Evolutionary conservation across 92 coral and sea anemone species (phyloP), one percentile per base, ranked within the genome.

Genomic region (Desmophyllum pertusum): DNA sequence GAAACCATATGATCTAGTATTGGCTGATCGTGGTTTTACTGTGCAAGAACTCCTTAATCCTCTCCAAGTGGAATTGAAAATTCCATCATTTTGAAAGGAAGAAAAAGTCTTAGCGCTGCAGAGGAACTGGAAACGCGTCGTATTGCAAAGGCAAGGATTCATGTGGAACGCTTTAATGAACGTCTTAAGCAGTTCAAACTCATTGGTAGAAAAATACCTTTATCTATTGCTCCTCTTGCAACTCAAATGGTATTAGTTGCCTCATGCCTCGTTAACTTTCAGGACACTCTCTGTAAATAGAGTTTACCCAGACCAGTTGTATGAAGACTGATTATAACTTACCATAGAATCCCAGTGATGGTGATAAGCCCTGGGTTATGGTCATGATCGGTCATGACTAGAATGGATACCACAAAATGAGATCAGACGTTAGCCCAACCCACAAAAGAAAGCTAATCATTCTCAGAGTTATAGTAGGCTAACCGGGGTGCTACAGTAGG

Each of bases 201-300:
- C 64, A 30, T 85, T 2, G 84, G 87, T 1, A 85, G 90, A 66
- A 85, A 80, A 75, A 80, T 89, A 67, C 90, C 92, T 71, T 36
- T 85, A 29, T 79, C 92, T 38, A 46, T 85, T 50, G 85, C 94
- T 41, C 94, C 91, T 25, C 84, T 91, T 41, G 94, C 91, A 39
- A 91, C 94, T 17, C 94, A 91, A 71, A 88, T 91, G 92, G 94
- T 91, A 42, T 91, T 91, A n/a, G 91, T 91, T 39, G 94, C 89
- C 23, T 81, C 87, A 70, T 79, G 72, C 21, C 91, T 91, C 17
- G 94, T 91, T 0, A 91, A 90, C 70, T 90, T 87, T 68, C 91
- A 91, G 85, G 75, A 79, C 50, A 75, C 78, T 31, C 86, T 90
- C 36, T 90, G 93, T 83, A 90, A 87, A 72, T 87, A 83, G 21